A percentile compares a stretch with the other conserved stretches of the same genome.
Conservation (phyloP, 1,140 invertebrate genomes). For the Conus betulinus region DNA sequence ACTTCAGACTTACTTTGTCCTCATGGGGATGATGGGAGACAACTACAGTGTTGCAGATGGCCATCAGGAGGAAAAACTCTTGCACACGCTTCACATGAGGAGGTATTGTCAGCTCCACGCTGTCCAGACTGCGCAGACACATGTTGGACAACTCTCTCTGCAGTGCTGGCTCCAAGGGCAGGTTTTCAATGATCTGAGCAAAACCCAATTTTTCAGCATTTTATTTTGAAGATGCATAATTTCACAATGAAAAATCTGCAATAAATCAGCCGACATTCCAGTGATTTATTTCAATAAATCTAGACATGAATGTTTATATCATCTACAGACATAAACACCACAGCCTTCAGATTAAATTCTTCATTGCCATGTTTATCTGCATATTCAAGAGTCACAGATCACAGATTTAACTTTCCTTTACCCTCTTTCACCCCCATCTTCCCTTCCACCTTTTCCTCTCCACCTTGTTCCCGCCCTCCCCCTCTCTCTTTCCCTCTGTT, state of each 20-base stretch:
- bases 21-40: slow-evolving; percentile 89
- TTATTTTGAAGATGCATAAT: too few species aligned
- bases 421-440: too few species aligned
- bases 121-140: slow-evolving; percentile 66
- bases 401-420: too few species aligned
- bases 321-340: not conserved
- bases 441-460: too few species aligned
- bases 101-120: slow-evolving; percentile 57
- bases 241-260: too few species aligned
- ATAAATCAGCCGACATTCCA: not conserved
- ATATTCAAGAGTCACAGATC: too few species aligned
- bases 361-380: too few species aligned
- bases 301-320: not conserved
- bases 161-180: slow-evolving; percentile 64
- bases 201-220: not conserved
- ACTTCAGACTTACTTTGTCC: slow-evolving; percentile 79
- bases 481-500: too few species aligned
- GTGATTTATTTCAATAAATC: not conserved
- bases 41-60: slow-evolving; percentile 97
- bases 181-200: slow-evolving; percentile 63
- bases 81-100: slow-evolving; percentile 80
- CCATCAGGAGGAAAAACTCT: slow-evolving; percentile 94
- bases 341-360: too few species aligned
- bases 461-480: too few species aligned
- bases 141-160: slow-evolving; percentile 66